Conservation (phyloP, 64 coral and sea anemone species). For the Stichodactyla mertensii region DNA sequence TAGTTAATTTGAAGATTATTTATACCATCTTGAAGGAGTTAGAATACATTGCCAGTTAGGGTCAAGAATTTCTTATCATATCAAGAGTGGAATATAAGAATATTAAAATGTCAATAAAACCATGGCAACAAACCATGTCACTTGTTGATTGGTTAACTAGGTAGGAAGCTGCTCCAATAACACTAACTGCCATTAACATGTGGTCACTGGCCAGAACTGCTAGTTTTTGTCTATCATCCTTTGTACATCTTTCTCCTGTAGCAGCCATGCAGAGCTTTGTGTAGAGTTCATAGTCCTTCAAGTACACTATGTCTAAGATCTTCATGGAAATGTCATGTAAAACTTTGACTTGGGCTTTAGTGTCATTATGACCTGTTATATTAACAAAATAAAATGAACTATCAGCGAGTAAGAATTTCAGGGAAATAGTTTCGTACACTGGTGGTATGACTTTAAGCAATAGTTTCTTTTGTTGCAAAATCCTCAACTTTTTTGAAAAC, state of each 20-base stretch:
- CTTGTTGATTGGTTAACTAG: constrained; percentile 79
- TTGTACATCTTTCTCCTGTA: constrained; percentile 73
- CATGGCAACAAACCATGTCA: constrained; percentile 71
- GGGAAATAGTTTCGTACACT: neutral
- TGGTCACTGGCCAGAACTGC: constrained; percentile 76
- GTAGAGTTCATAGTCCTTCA: constrained; percentile 85
- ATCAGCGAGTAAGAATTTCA: too few species aligned
- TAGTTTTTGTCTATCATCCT: constrained; percentile 72
- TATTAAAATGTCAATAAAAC: neutral
- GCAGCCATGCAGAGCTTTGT: constrained; percentile 82
- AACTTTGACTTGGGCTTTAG: constrained; percentile 81
- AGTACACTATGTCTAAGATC: constrained; percentile 80
- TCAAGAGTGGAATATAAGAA: neutral
- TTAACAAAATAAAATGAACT: neutral
- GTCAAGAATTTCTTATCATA: too few species aligned
- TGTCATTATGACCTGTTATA: constrained; percentile 76
- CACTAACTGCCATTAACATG: constrained; percentile 77
- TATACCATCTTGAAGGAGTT: neutral
- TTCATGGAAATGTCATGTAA: constrained; percentile 85
- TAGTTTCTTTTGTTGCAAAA: too few species aligned
- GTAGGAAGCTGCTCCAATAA: constrained; percentile 79
- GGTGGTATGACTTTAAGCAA: too few species aligned
- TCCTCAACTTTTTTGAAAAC: too few species aligned
- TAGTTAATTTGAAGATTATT: neutral
- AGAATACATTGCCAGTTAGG: neutral